phyloP scores from a whole-genome alignment of 2,113 vertebrate genomes.

The Tragelaphus buxtoni region DNA sequence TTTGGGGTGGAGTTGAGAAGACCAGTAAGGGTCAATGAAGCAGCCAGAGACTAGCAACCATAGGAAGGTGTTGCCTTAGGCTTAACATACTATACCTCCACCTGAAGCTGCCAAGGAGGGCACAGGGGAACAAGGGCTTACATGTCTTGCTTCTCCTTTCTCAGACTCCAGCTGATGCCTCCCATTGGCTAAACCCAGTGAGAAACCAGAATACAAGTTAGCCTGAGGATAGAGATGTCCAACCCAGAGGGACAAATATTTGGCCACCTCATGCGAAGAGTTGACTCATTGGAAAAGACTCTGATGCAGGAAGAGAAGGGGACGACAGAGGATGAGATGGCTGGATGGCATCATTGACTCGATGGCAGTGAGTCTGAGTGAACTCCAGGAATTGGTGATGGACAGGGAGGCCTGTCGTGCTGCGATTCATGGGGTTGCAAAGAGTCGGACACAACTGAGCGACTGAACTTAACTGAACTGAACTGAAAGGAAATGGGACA shows the following conservation, averaged over 20 bases:
- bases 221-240: background rate
- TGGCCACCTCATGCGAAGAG: too few species aligned
- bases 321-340: too few species aligned
- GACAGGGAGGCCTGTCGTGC: too few species aligned
- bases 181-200: background rate
- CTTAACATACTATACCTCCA: background rate
- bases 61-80: too few species aligned
- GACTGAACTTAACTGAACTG: too few species aligned
- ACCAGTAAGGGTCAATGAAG: background rate
- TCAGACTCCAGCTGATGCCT: background rate
- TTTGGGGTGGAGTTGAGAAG: background rate
- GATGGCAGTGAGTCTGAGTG: too few species aligned
- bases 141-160: background rate
- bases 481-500: background rate
- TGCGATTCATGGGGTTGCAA: too few species aligned
- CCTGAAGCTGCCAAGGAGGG: background rate
- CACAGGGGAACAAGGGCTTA: background rate
- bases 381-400: too few species aligned
- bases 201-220: background rate
- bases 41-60: background rate
- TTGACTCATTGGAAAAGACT: too few species aligned
- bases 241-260: background rate
- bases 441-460: too few species aligned
- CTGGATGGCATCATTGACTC: too few species aligned
- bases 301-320: too few species aligned